Evolutionary conservation across 2,113 vertebrate genomes (phyloP).

Genomic region (Pelodiscus sinensis): DNA sequence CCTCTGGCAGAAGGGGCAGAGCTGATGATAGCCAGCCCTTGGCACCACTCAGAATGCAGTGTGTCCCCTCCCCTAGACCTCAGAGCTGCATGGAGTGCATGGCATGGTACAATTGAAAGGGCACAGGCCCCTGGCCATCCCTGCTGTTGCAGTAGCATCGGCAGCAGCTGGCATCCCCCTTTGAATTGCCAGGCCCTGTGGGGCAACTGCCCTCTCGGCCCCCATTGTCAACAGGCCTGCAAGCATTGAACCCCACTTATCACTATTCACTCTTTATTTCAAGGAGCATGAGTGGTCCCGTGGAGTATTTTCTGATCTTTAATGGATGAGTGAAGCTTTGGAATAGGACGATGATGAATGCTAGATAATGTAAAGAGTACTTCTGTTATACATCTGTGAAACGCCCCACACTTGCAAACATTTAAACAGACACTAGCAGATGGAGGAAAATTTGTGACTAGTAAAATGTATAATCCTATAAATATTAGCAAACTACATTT

Average conservation of each 20-base stretch:
- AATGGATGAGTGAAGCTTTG: neutral
- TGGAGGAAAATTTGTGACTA: neutral
- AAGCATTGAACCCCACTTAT: neutral
- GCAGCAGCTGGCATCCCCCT: no score
- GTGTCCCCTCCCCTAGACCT: no score
- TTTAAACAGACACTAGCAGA: neutral
- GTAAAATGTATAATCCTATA: neutral
- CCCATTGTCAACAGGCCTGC: no score
- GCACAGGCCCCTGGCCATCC: no score
- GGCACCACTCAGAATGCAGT: no score
- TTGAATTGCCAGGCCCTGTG: no score
- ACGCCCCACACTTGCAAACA: neutral
- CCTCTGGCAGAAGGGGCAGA: no score
- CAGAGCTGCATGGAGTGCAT: no score
- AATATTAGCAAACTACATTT: neutral
- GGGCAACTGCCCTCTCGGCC: no score
- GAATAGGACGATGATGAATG: neutral
- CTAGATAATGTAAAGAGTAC: neutral
- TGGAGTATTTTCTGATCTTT: neutral
- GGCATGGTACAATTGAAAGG: no score
- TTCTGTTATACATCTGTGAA: neutral
- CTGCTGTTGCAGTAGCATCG: no score
- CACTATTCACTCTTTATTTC: neutral
- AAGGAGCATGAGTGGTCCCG: neutral
- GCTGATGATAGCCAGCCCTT: no score